Conservation (phyloP, 2,797 vertebrate genomes). For the Natrix natrix region DNA sequence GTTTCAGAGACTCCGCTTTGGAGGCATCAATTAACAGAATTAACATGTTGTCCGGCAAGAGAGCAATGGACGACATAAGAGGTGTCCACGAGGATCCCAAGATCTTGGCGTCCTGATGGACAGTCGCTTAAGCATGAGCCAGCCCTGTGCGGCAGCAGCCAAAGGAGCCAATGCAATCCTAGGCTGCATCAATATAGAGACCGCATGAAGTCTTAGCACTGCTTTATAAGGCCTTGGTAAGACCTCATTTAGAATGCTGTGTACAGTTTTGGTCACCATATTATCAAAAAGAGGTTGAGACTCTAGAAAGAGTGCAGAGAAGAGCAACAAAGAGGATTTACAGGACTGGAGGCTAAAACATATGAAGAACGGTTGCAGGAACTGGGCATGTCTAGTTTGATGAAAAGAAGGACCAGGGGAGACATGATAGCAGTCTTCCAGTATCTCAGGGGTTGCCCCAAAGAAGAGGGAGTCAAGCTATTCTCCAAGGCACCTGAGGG, state of each 20-base stretch:
- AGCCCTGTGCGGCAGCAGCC: background rate
- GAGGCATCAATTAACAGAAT: background rate
- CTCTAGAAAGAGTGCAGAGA: background rate
- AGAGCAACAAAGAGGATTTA: background rate
- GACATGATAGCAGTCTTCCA: background rate
- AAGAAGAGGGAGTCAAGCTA: background rate
- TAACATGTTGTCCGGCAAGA: background rate
- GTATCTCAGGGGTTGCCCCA: background rate
- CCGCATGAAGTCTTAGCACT: background rate
- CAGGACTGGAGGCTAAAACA: background rate
- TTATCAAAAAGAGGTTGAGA: background rate
- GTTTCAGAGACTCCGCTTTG: background rate
- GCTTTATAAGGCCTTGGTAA: background rate
- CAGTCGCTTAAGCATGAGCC: background rate
- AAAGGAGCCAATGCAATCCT: background rate
- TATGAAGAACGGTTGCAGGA: background rate
- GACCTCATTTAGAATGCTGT: background rate
- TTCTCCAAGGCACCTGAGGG: background rate
- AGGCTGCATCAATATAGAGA: background rate
- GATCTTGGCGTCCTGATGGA: background rate
- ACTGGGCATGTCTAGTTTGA: background rate
- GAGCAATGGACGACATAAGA: no score
- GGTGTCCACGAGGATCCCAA: background rate
- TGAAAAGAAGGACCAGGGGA: background rate
- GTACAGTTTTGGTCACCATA: background rate